Base-by-base conservation (phyloP, 2,797 vertebrate genomes). In the Lepus townsendii region DNA sequence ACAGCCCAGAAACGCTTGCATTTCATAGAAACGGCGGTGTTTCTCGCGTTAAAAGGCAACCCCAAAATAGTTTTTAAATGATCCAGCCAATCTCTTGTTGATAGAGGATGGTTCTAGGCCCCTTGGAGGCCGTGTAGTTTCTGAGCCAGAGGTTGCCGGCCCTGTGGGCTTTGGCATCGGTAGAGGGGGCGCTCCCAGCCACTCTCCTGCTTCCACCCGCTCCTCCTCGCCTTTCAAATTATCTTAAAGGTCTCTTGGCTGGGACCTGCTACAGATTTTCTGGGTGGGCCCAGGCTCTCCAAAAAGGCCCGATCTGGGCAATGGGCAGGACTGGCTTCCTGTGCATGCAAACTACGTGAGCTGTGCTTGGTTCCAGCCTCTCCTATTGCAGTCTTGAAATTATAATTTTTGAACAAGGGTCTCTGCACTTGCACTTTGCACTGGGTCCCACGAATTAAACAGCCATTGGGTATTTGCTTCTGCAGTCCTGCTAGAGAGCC, bases 91-190 rank as follows among this genome's bases (percentile, higher is more conserved):
- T 75, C 32, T 80, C 38, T 1, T 47, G 76, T 68, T 68, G 69
- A 30, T 86, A 68, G 71, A 95, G 50, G 65, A 65, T 52, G 65
- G 78, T 4, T 57, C 62, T 73, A 72, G 22, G 20, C n/a, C 75
- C 19, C 50, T 96, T 92, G 69, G 73, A 93, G 42, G n/a, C 92
- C 63, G 26, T 63, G 26, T 35, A 63, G 22, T 92, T 92, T 65
- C 22, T 50, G 42, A 14, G 52, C 52, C 30, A 83, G 69, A 82
- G 71, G 38, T 83, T 92, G 72, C 69, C 88, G 71, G 32, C 22
- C 27, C 63, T 7, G 4, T 73, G 75, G 68, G 16, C 42, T 84
- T 91, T 79, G 72, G 47, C 76, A 76, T 17, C 62, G 57, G 7
- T 14, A 89, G 13, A 69, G 20, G 50, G 20, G 72, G 77, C 76